Evolutionary conservation across 1,140 invertebrate species (phyloP).

Genomic region (Diorhabda carinulata): DNA sequence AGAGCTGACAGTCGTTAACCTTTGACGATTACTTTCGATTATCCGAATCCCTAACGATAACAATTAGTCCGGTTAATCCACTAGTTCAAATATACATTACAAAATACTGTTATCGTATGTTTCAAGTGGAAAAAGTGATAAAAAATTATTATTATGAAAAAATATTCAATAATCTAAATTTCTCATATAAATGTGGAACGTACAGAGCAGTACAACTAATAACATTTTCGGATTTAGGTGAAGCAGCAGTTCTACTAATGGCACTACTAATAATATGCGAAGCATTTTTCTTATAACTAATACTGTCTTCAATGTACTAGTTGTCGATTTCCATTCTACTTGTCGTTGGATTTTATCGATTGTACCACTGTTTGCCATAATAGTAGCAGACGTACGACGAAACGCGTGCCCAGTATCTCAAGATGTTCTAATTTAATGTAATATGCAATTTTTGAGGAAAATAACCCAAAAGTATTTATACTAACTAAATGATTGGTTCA

Average conservation of each 20-base stretch:
- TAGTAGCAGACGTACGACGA: background rate
- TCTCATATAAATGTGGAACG: too few species aligned
- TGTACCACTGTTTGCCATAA: background rate
- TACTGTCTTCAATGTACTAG: conserved; percentile 11
- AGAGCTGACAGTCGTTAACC: too few species aligned
- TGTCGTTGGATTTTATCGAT: conserved; percentile 1
- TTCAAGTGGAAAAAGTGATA: too few species aligned
- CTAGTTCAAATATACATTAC: too few species aligned
- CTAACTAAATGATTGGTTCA: background rate
- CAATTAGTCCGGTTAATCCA: too few species aligned
- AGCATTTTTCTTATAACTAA: conserved; percentile 14
- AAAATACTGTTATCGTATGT: too few species aligned
- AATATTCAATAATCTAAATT: too few species aligned
- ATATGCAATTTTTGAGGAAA: background rate
- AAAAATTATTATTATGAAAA: too few species aligned
- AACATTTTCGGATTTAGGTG: background rate
- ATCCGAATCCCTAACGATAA: too few species aligned
- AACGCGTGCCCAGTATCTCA: background rate
- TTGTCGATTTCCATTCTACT: background rate
- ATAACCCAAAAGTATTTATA: background rate
- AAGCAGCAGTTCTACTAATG: conserved; percentile 6
- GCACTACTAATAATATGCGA: conserved; percentile 8
- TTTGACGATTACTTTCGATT: too few species aligned
- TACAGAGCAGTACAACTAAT: background rate
- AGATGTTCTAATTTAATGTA: background rate